phyloP scores from a whole-genome alignment of 2,113 vertebrate genomes.

The Macrotis lagotis region DNA sequence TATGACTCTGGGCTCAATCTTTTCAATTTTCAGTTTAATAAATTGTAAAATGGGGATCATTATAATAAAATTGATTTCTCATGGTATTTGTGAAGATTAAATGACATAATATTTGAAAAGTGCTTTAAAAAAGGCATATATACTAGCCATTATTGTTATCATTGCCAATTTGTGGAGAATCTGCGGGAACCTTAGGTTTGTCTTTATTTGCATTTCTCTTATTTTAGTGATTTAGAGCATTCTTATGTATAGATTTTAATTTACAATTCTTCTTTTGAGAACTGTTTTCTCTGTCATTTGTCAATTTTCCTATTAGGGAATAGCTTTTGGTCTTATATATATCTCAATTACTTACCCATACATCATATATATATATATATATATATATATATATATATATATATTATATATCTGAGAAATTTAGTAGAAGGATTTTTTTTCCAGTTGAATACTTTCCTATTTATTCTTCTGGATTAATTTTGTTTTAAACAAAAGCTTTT shows the following conservation, averaged over 20 bases:
- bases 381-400: no score
- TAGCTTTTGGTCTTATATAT: not conserved
- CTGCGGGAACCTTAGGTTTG: not conserved
- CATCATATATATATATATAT: not conserved
- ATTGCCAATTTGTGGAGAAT: not conserved
- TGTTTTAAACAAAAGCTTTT: not conserved
- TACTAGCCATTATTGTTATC: not conserved
- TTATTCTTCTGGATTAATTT: not conserved
- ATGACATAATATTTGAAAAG: not conserved
- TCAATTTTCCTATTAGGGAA: not conserved
- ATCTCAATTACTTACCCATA: not conserved
- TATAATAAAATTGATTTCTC: not conserved
- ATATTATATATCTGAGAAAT: not conserved
- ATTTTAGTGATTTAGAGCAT: not conserved
- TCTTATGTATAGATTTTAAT: not conserved
- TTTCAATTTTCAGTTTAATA: not conserved
- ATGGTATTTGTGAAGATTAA: not conserved
- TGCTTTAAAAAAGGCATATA: not conserved
- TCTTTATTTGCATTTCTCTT: not conserved
- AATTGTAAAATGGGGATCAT: not conserved
- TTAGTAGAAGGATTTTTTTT: not conserved
- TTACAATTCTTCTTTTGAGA: not conserved
- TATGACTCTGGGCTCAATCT: not conserved
- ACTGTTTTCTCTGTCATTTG: not conserved
- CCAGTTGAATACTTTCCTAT: not conserved